Percentiles rank a stretch among this genome's conserved stretches.
phyloP scores from a whole-genome alignment of 2,888 invertebrate genomes.

The Lasius platythorax region DNA sequence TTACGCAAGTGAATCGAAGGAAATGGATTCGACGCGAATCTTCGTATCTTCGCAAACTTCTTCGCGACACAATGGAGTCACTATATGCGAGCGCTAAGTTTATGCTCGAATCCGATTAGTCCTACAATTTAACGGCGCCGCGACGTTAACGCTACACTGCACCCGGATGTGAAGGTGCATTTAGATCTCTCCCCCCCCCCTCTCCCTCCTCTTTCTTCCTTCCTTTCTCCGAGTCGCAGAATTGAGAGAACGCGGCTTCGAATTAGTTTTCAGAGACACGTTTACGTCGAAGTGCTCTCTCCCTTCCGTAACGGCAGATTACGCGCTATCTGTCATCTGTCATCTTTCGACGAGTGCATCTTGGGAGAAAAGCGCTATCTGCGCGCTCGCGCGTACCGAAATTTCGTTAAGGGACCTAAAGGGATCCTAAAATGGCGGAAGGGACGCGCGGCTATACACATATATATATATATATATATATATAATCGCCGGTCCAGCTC shows the following conservation, averaged over 20 bases:
- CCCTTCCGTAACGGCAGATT: neutral
- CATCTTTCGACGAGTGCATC: neutral
- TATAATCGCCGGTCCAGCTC: neutral
- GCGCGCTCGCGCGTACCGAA: neutral
- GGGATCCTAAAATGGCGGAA: neutral
- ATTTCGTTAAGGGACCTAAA: neutral
- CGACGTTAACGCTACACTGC: neutral
- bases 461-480: neutral
- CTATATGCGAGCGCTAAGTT: slow-evolving; percentile 19
- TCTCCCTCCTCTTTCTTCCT: neutral
- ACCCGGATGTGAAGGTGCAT: neutral
- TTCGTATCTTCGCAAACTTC: neutral
- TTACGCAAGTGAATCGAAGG: neutral
- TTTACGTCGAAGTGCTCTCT: neutral
- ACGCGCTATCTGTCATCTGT: slow-evolving; percentile 12
- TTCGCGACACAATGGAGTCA: neutral
- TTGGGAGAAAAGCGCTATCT: neutral
- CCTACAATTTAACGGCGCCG: neutral
- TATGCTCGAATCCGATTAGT: slow-evolving; percentile 1
- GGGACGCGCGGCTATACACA: neutral
- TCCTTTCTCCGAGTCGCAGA: neutral
- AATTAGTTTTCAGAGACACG: slow-evolving; percentile 12
- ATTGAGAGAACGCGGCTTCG: neutral
- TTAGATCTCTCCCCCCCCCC: neutral
- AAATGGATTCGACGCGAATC: neutral